Percentiles rank a stretch among this genome's conserved stretches.
Conservation (phyloP, 2,888 invertebrate species). For the Amitus sp. region DNA sequence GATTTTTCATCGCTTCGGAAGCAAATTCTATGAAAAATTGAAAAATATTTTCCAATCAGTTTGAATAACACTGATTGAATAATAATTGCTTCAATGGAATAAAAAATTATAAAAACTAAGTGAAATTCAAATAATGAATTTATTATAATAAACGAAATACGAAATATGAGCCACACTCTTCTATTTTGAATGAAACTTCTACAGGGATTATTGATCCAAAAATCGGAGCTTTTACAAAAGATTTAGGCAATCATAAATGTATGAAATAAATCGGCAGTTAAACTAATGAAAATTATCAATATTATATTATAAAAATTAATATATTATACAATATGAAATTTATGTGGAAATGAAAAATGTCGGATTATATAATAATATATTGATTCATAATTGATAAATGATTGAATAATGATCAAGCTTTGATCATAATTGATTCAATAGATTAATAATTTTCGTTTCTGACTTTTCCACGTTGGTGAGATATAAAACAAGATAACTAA, state of each 20-base stretch:
- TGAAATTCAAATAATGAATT: slow-evolving; percentile 67
- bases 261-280: slow-evolving; percentile 78
- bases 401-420: no score
- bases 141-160: slow-evolving; percentile 68
- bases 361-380: no score
- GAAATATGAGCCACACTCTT: slow-evolving; percentile 76
- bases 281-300: slow-evolving; percentile 73
- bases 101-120: slow-evolving; percentile 69
- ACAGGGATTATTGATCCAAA: slow-evolving; percentile 80
- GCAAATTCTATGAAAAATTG: slow-evolving; percentile 82
- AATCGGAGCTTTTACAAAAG: slow-evolving; percentile 81
- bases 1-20: no score
- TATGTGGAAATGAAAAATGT: no score
- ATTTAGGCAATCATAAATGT: slow-evolving; percentile 79
- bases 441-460: no score
- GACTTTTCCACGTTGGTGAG: no score
- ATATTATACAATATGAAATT: slow-evolving; percentile 61
- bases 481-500: no score
- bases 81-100: slow-evolving; percentile 71
- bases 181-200: slow-evolving; percentile 77
- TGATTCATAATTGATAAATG: no score
- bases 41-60: slow-evolving; percentile 78
- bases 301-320: slow-evolving; percentile 67
- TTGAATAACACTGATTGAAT: slow-evolving; percentile 75
- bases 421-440: no score